These are phyloP conservation scores for Crypturellus tataupa DNA, from an alignment of 2,797 vertebrate species.

Conservation along the genomic window DNA sequence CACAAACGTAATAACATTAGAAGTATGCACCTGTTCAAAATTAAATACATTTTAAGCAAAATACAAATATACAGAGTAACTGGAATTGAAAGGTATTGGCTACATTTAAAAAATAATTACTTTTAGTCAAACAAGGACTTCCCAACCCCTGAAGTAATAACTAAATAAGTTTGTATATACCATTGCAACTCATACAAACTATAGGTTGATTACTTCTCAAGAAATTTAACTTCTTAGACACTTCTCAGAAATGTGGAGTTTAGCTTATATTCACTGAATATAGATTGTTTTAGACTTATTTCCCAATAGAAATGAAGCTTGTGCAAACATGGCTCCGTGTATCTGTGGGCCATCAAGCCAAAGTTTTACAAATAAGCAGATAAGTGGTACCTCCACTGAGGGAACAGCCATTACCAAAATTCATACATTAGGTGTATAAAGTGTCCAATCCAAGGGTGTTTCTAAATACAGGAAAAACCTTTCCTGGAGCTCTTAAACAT, in stretches of 20 bases:
- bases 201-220: neutral
- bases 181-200: neutral
- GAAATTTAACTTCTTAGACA: neutral
- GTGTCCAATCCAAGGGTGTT: neutral
- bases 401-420: neutral
- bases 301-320: neutral
- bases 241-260: neutral
- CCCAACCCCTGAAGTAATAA: neutral
- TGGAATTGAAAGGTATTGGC: neutral
- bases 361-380: neutral
- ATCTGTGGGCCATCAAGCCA: fast-evolving
- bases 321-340: neutral
- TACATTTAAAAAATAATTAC: neutral
- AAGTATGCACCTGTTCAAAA: neutral
- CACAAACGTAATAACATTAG: neutral
- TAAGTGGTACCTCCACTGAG: neutral
- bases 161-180: neutral
- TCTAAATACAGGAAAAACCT: neutral
- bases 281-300: neutral
- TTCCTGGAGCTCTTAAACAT: neutral
- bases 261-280: neutral
- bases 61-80: neutral
- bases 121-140: neutral
- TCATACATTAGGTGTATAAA: neutral
- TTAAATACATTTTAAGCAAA: neutral